Percentiles rank a stretch among this genome's conserved stretches.
phyloP scores from a whole-genome alignment of 2,113 vertebrate genomes.

The Notechis scutatus region DNA sequence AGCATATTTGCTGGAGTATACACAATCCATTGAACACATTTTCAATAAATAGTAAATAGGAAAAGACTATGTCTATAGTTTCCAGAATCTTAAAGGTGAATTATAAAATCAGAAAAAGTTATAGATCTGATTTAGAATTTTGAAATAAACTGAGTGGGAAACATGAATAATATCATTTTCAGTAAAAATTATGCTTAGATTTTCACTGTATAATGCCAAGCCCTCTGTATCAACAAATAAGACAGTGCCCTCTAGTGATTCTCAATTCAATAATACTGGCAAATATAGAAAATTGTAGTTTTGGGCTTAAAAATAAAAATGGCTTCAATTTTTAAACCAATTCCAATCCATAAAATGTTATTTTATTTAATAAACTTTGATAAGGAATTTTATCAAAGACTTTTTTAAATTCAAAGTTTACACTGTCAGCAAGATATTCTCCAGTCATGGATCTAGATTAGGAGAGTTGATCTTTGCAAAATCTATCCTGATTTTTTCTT shows the following conservation, averaged over 20 bases:
- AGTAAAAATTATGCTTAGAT: background rate
- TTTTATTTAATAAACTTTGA: background rate
- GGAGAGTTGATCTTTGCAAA: background rate
- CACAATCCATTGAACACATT: background rate
- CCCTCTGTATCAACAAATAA: background rate
- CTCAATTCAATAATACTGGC: background rate
- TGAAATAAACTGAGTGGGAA: too few relatives aligned
- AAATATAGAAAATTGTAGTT: background rate
- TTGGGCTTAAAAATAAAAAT: background rate
- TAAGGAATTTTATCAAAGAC: background rate
- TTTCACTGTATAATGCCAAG: background rate
- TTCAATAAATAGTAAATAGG: background rate
- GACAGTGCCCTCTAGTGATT: conserved; percentile 15
- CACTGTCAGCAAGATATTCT: background rate
- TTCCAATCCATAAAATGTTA: background rate
- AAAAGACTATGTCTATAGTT: background rate
- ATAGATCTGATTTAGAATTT: background rate
- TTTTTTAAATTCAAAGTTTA: background rate
- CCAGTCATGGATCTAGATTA: background rate
- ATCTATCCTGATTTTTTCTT: background rate
- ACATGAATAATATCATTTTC: background rate
- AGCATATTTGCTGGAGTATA: background rate
- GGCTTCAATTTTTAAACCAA: background rate
- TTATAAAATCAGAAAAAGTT: background rate
- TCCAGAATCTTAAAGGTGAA: background rate